These are phyloP conservation scores for Chymomyza caudatula DNA, from an alignment of 2,888 invertebrate genomes.

Conservation along the genomic window DNA sequence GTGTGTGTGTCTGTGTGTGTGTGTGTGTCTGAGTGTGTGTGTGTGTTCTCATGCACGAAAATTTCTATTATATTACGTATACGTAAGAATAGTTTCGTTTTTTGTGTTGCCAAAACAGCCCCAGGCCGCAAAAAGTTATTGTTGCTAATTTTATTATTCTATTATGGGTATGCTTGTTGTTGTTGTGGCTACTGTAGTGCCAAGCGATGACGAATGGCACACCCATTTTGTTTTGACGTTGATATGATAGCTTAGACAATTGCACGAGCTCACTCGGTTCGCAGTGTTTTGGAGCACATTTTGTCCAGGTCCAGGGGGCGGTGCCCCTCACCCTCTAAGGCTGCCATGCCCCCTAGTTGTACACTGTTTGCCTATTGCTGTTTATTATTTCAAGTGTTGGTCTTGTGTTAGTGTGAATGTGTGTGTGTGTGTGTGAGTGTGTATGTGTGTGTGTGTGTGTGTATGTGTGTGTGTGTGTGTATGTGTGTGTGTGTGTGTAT, in stretches of 20 bases:
- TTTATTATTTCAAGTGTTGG: neutral
- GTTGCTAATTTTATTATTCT: constrained; percentile 36
- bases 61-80: neutral
- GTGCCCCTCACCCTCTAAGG: too few species aligned
- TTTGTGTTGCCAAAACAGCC: neutral
- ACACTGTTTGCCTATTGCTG: neutral
- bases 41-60: neutral
- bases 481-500: too few species aligned
- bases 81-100: neutral
- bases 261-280: neutral
- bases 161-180: constrained; percentile 10
- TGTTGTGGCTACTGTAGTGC: neutral
- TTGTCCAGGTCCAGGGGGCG: neutral
- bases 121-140: constrained; percentile 14
- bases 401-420: too few species aligned
- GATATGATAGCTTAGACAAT: neutral
- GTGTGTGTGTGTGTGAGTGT: neutral
- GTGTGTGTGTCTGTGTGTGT: too few species aligned
- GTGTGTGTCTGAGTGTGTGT: too few species aligned
- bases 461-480: neutral
- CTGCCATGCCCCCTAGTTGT: neutral
- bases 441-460: neutral
- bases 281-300: neutral
- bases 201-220: neutral
- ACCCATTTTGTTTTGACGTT: neutral